Conservation (phyloP, 1,140 invertebrate species). For the Drosophila elegans region DNA sequence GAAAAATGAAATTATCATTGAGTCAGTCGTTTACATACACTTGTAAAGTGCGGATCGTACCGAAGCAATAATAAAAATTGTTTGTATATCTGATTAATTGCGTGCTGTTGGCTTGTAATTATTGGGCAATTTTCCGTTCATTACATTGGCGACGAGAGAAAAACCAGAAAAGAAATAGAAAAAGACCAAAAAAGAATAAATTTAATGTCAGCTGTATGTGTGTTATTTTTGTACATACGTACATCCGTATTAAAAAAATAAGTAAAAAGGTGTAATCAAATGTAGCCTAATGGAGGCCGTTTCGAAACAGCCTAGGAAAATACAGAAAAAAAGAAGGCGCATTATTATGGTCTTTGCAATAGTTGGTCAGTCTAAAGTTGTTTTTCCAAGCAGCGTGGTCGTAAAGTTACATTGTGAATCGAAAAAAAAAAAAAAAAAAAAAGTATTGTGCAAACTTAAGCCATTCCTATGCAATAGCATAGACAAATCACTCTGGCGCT, state of each 20-base stretch:
- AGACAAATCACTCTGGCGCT: conserved; percentile 8
- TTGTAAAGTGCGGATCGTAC: no score
- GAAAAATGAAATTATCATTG: no score
- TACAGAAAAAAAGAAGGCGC: no score
- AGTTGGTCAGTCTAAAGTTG: conserved; percentile 1
- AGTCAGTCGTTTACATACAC: no score
- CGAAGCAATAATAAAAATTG: neutral
- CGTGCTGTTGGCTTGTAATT: neutral
- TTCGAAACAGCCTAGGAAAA: no score
- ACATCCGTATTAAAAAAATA: neutral
- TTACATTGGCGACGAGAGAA: conserved; percentile 2
- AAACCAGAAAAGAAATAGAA: neutral
- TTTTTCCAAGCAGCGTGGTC: neutral
- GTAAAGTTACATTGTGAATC: neutral
- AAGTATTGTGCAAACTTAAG: neutral
- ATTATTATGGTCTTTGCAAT: neutral
- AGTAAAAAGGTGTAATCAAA: neutral
- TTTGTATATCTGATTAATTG: neutral
- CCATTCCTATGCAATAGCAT: conserved; percentile 3
- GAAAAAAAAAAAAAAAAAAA: neutral
- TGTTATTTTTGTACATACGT: neutral
- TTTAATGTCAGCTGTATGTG: neutral
- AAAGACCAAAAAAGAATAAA: conserved; percentile 1
- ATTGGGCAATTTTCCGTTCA: neutral
- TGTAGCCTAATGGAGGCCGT: neutral